Base-by-base conservation (phyloP, 2,888 invertebrate genomes). In the Phortica okadai region DNA sequence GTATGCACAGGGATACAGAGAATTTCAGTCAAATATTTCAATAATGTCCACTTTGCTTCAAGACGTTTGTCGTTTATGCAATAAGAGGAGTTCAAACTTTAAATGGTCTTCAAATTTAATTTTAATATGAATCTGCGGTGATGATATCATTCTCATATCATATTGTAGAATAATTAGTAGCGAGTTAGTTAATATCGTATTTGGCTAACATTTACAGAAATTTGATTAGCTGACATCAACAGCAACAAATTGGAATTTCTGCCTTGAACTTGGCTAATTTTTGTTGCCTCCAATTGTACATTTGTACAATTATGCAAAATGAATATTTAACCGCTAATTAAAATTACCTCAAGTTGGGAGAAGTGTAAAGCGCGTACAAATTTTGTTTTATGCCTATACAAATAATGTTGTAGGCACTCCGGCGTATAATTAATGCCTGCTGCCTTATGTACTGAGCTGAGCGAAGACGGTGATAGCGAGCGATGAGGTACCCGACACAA, bases 241-340 rank as follows among this genome's bases (percentile, higher is more conserved):
- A 33, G 2, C 2, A 33, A 5, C 33, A 33, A 33, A 33, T 33
- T 33, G 33, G 33, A 50, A 6, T 11, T 50, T 50, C 14, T 50
- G 50, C 10, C 14, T 74, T 74, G 66, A 74, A 76, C 83, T 83
- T 80, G 77, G 82, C 72, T 82, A 79, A 83, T 80, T 73, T 77
- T 81, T 64, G 56, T 74, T 73, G 1, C 76, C 69, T 76, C 76
- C 73, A 72, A 73, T 50, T 16, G 72, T 21, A 50, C 50, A 66
- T 58, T 59, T 73, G n/a, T 33, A 45, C 6, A 72, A 33, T 56
- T 72, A 72, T 58, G 45, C 75, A 50, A 67, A 67, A 59, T 64
- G 62, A 59, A 76, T 78, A 86, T 79, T 80, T 82, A 79, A 81
- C 79, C 11, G 59, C 33, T 16, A 81, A 82, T 81, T 84, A 87